Conservation (phyloP, 2,888 invertebrate species). For the Choristoneura rosaceana region DNA sequence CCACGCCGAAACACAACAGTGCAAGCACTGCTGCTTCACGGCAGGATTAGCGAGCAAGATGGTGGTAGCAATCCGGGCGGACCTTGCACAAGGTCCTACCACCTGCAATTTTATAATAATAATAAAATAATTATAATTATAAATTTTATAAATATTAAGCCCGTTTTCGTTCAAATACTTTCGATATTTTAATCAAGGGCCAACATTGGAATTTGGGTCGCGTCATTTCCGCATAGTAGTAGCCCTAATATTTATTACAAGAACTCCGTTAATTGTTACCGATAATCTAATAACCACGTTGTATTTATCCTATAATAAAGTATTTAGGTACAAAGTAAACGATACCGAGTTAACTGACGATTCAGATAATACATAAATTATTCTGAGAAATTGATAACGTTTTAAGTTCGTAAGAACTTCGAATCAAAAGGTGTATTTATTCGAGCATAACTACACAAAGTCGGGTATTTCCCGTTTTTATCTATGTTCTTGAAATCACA, state of each 20-base stretch:
- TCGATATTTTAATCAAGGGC: not conserved
- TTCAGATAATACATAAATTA: conserved; percentile 11
- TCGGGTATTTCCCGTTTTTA: not conserved
- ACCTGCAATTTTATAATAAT: no score
- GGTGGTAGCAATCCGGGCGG: no score
- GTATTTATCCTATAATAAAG: not conserved
- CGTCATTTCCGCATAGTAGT: not conserved
- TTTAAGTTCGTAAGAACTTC: not conserved
- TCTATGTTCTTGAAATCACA: no score
- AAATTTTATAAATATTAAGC: no score
- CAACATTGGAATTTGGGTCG: not conserved
- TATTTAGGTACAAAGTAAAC: conserved; percentile 8
- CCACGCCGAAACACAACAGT: no score
- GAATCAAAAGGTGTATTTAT: not conserved
- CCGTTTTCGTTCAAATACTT: no score
- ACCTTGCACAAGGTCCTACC: no score
- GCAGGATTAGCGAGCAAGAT: no score
- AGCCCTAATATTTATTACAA: not conserved
- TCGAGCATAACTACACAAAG: not conserved
- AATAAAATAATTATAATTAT: no score
- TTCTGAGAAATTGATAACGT: not conserved
- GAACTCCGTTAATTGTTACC: no score
- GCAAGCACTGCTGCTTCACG: no score
- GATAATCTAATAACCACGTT: no score
- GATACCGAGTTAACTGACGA: conserved; percentile 10